Evolutionary conservation across 2,113 vertebrate species (phyloP).

Genomic region (Benitochromis conjunctus): DNA sequence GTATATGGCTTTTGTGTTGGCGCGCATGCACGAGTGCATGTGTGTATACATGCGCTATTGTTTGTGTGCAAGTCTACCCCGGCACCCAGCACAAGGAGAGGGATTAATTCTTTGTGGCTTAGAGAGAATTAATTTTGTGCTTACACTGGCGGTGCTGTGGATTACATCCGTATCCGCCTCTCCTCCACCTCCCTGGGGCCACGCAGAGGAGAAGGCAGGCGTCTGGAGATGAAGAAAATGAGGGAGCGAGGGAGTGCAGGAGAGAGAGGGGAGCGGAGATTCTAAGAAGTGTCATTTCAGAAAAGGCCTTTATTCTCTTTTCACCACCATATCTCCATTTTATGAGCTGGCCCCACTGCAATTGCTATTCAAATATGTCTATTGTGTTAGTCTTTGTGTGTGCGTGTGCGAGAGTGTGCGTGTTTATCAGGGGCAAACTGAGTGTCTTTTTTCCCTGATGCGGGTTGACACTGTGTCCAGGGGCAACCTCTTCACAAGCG

Average conservation of each 20-base stretch:
- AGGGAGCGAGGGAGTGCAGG: slow-evolving; percentile 3
- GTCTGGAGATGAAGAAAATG: slow-evolving; percentile 60
- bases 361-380: slow-evolving; percentile 42
- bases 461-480: slow-evolving; percentile 63
- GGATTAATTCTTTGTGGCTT: slow-evolving; percentile 82
- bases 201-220: slow-evolving; percentile 50
- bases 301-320: slow-evolving; percentile 55
- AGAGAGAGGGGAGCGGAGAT: neutral
- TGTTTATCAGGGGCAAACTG: slow-evolving; percentile 21
- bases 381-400: slow-evolving; percentile 10
- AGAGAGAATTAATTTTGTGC: slow-evolving; percentile 80
- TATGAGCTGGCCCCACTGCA: slow-evolving; percentile 20
- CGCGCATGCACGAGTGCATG: neutral
- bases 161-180: slow-evolving; percentile 77
- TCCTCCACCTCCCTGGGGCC: slow-evolving; percentile 53
- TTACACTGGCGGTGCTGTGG: slow-evolving; percentile 73
- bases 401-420: neutral
- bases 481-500: slow-evolving; percentile 53
- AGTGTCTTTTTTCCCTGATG: slow-evolving; percentile 49
- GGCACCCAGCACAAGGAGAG: slow-evolving; percentile 62
- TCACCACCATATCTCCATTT: slow-evolving; percentile 42
- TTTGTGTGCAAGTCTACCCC: slow-evolving; percentile 49
- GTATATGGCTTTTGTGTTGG: slow-evolving; percentile 7
- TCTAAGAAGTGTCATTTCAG: slow-evolving; percentile 59
- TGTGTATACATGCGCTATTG: slow-evolving; percentile 35